Evolutionary conservation across 1,140 invertebrate genomes (phyloP).

Genomic region (Amyelois transitella): DNA sequence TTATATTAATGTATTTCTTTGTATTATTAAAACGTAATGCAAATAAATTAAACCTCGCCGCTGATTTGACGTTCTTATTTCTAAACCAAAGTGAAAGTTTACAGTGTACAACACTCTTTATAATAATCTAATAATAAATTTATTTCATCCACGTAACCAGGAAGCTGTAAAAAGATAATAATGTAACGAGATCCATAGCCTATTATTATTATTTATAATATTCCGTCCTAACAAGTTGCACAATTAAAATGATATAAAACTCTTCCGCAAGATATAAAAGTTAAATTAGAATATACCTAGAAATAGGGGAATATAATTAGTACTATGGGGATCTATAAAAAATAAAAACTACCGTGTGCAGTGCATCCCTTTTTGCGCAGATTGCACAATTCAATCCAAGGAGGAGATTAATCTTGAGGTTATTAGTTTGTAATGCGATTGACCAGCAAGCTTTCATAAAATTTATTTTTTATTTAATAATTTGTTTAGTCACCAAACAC

Average conservation of each 20-base stretch:
- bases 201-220: neutral
- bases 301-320: neutral
- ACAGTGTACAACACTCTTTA: neutral
- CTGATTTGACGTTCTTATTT: neutral
- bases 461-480: too few species aligned
- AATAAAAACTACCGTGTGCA: too few species aligned
- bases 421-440: too few species aligned
- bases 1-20: too few species aligned
- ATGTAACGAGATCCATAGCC: neutral
- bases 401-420: too few species aligned
- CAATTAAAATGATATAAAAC: neutral
- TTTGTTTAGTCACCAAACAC: too few species aligned
- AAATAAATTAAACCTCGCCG: too few species aligned
- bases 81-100: neutral
- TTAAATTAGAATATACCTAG: neutral
- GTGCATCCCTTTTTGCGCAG: too few species aligned
- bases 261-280: neutral
- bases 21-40: neutral
- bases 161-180: too few species aligned
- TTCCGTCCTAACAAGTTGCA: neutral
- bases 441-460: too few species aligned
- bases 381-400: too few species aligned
- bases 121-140: neutral
- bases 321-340: too few species aligned
- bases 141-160: neutral